Evolutionary conservation across 2,797 vertebrate genomes (phyloP), one percentile per base, ranked within the genome.

Genomic region (Pyrocephalus nanus): DNA sequence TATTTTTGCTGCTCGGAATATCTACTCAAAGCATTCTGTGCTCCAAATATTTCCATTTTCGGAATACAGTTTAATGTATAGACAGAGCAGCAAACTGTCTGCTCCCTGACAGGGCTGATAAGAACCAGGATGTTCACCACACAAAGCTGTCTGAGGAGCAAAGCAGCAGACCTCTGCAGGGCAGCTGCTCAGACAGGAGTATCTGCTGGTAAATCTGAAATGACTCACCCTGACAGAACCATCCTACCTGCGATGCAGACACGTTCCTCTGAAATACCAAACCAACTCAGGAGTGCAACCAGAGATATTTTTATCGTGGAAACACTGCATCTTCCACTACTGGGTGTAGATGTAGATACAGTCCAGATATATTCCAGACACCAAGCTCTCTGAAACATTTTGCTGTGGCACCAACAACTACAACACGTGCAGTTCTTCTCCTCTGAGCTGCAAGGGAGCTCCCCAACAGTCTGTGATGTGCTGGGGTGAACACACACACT

Each of bases 81-180:
- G 95, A 96, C 83, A 92, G 78, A 95, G 86, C 43, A 85, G 43
- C 58, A 88, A 76, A 88, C 50, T 51, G 72, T n/a, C 94, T 94
- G 76, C 80, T 86, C 92, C 57, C 78, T 93, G 93, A 94, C 90
- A 90, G 86, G 53, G 54, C 66, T 86, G 93, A 92, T 96, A 95
- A 92, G 88, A 92, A 55, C 77, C 38, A 64, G 62, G 83, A 53
- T 58, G 85, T 92, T 94, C 88, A 93, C 87, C 90, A 69, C 8
- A 3, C 51, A 85, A 74, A 91, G 58, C 78, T 93, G 78, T 60
- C 86, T 62, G 58, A 88, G 88, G 69, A 86, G 90, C 38, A 88
- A 76, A 73, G 79, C 42, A 75, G 55, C 27, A 86, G 58, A 81
- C 51, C 89, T 64, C 47, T 91, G 92, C 87, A 90, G 91, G 96